Conservation (phyloP, 2,113 vertebrate species). For the Gasterosteus aculeatus region DNA sequence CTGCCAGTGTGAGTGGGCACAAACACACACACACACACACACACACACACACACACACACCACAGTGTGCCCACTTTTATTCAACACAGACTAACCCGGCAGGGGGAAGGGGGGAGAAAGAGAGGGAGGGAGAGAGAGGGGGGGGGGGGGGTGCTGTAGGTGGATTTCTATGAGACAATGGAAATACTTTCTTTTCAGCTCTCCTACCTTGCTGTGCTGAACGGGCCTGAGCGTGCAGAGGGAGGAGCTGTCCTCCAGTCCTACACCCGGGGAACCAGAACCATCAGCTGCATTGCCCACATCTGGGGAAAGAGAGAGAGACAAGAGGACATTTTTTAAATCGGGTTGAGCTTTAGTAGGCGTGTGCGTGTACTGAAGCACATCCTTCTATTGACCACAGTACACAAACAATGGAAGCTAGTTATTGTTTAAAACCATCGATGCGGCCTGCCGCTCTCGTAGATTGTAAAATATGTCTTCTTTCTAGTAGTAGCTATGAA, state of each 20-base stretch:
- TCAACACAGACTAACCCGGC: conserved; percentile 16
- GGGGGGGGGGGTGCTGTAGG: neutral
- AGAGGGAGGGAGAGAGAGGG: conserved; percentile 2
- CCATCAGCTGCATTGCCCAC: conserved; percentile 67
- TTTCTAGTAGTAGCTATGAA: conserved; percentile 41
- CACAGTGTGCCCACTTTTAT: neutral
- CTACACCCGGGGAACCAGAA: conserved; percentile 40
- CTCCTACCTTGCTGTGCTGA: conserved; percentile 81
- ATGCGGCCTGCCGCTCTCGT: conserved; percentile 16
- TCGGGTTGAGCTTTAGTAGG: neutral
- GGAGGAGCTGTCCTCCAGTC: conserved; percentile 62
- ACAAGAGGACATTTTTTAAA: conserved; percentile 14
- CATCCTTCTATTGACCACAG: conserved; percentile 29
- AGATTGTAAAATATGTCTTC: conserved; percentile 38
- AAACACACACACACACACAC: neutral
- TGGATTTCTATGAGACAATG: conserved; percentile 3
- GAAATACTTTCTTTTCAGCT: neutral
- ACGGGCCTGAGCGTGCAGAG: conserved; percentile 68
- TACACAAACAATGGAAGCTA: conserved; percentile 44
- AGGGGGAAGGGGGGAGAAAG: neutral
- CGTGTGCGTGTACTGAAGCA: neutral
- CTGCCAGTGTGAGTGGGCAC: conserved; percentile 42
- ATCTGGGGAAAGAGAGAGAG: conserved; percentile 63
- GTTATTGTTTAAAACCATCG: conserved; percentile 19
- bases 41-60: neutral